phyloP scores from a whole-genome alignment of 2,113 vertebrate species.

The Dryoscopus gambensis region DNA sequence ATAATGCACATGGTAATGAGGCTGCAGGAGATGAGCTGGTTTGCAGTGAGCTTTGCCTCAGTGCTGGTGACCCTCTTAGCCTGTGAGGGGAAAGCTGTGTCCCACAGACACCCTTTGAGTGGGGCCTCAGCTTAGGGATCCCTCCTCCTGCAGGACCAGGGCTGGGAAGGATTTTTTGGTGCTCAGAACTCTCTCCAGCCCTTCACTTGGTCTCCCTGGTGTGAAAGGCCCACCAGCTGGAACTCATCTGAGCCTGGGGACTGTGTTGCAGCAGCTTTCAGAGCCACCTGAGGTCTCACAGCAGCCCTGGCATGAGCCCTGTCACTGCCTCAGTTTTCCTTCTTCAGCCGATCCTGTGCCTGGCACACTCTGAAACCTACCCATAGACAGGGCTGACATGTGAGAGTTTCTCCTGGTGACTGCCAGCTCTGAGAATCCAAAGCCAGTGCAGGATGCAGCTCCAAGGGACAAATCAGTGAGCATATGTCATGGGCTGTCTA shows the following conservation, averaged over 20 bases:
- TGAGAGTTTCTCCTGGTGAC: not conserved
- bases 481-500: not conserved
- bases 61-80: not conserved
- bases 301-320: not conserved
- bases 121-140: fast-evolving
- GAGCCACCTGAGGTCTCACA: not conserved
- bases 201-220: fast-evolving
- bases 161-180: not conserved
- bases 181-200: not conserved
- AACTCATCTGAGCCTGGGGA: not conserved
- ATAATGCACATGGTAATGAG: not conserved
- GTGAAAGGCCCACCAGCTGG: fast-evolving
- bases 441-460: not conserved
- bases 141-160: not conserved
- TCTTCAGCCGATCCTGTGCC: not conserved
- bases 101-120: fast-evolving
- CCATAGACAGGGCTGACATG: not conserved
- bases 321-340: not conserved
- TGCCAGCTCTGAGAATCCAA: not conserved
- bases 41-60: not conserved
- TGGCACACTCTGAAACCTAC: not conserved
- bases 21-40: not conserved
- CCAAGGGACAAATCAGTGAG: not conserved
- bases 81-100: fast-evolving
- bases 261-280: not conserved